phyloP scores from a whole-genome alignment of 2,797 vertebrate genomes.

The Macrochelys suwanniensis region DNA sequence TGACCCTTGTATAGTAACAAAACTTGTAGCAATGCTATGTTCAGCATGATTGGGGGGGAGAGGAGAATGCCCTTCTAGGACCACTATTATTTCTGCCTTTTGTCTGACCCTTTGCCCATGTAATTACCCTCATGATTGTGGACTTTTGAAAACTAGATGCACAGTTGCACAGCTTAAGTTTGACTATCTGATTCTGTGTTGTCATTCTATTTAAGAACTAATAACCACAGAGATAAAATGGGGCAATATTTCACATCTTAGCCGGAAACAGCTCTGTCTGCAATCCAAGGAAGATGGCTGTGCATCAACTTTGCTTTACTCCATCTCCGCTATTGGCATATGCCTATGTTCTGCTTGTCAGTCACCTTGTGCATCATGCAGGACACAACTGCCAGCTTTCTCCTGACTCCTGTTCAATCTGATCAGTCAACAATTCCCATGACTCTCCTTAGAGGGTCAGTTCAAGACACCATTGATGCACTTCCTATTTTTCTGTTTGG shows the following conservation, averaged over 20 bases:
- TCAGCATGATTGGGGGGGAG: neutral
- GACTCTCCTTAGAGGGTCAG: neutral
- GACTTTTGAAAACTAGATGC: neutral
- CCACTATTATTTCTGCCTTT: neutral
- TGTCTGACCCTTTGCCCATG: conserved; percentile 28
- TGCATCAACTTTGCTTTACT: neutral
- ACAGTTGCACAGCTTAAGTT: neutral
- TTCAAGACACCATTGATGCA: neutral
- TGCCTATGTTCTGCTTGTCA: fast-evolving
- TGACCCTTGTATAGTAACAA: neutral
- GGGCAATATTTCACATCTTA: neutral
- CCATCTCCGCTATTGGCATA: neutral
- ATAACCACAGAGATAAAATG: neutral
- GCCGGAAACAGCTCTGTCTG: neutral
- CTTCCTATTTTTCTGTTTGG: neutral
- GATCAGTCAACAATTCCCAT: neutral
- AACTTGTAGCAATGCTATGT: neutral
- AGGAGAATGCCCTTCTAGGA: neutral
- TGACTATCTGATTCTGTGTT: neutral
- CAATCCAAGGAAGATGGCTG: neutral
- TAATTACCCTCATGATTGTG: conserved; percentile 1
- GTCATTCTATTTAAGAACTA: neutral
- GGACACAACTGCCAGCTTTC: neutral
- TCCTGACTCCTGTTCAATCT: neutral
- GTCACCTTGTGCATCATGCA: neutral